Evolutionary conservation across 1,140 invertebrate species (phyloP).

Genomic region (Anagrus nilaparvatae): DNA sequence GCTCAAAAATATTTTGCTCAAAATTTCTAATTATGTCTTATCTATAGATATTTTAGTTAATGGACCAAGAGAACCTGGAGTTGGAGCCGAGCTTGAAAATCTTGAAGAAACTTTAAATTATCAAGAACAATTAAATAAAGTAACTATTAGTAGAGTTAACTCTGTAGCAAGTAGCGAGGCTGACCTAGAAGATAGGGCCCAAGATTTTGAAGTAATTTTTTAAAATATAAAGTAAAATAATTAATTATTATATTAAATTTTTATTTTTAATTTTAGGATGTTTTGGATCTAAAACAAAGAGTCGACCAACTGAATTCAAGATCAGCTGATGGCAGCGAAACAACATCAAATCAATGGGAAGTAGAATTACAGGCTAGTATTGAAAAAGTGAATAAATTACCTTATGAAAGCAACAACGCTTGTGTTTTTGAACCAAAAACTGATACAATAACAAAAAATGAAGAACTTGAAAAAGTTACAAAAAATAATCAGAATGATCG

Average conservation of each 20-base stretch:
- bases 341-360: constrained; percentile 36
- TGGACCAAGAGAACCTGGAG: constrained; percentile 76
- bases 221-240: constrained; percentile 8
- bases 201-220: constrained; percentile 29
- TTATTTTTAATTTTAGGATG: constrained; percentile 23
- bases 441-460: neutral
- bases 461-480: constrained; percentile 6
- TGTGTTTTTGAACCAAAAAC: neutral
- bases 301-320: constrained; percentile 30
- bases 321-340: constrained; percentile 37
- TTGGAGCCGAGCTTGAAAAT: constrained; percentile 68
- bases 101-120: constrained; percentile 38
- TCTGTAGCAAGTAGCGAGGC: constrained; percentile 27
- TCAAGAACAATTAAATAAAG: constrained; percentile 27
- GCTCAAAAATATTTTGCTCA: neutral
- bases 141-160: constrained; percentile 25
- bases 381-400: constrained; percentile 31
- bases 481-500: constrained; percentile 15
- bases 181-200: constrained; percentile 24
- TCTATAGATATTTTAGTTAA: constrained; percentile 34
- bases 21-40: constrained; percentile 10
- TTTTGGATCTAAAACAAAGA: constrained; percentile 21
- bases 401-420: constrained; percentile 6
- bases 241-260: neutral
- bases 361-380: constrained; percentile 34